Evolutionary conservation across 2,888 invertebrate genomes (phyloP).

Genomic region (Ommatoiulus sabulosus): DNA sequence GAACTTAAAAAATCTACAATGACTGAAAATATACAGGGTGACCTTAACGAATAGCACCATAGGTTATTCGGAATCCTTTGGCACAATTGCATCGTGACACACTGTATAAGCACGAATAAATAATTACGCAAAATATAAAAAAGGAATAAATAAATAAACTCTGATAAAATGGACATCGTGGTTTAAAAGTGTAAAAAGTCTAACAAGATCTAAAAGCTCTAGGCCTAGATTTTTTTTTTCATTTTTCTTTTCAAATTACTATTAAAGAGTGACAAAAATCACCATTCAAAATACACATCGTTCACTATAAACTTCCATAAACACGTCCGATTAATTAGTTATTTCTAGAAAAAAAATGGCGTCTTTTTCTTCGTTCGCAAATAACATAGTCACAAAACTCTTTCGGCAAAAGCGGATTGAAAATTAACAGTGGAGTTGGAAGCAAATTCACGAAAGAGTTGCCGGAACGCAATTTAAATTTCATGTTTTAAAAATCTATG

Average conservation of each 20-base stretch:
- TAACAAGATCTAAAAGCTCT: slow-evolving; percentile 19
- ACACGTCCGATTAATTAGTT: background rate
- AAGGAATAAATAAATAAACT: background rate
- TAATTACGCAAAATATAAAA: background rate
- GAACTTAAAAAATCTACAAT: too few relatives aligned
- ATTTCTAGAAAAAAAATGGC: background rate
- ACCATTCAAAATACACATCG: background rate
- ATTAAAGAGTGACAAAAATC: background rate
- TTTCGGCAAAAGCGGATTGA: too few relatives aligned
- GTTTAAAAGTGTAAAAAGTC: slow-evolving; percentile 2
- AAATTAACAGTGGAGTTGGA: too few relatives aligned
- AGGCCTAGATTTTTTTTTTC: background rate
- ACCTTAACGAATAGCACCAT: too few relatives aligned
- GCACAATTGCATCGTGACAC: background rate
- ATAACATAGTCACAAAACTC: too few relatives aligned
- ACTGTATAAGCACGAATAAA: background rate
- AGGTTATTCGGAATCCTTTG: too few relatives aligned
- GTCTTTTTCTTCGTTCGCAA: background rate
- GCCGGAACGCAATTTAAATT: too few relatives aligned
- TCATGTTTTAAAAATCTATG: too few relatives aligned
- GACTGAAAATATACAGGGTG: too few relatives aligned
- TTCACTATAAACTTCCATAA: background rate
- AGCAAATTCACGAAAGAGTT: too few relatives aligned
- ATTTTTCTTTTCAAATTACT: background rate
- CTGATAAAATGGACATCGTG: background rate